Base-by-base conservation (phyloP, 2,797 vertebrate genomes). In the Gila robusta region DNA sequence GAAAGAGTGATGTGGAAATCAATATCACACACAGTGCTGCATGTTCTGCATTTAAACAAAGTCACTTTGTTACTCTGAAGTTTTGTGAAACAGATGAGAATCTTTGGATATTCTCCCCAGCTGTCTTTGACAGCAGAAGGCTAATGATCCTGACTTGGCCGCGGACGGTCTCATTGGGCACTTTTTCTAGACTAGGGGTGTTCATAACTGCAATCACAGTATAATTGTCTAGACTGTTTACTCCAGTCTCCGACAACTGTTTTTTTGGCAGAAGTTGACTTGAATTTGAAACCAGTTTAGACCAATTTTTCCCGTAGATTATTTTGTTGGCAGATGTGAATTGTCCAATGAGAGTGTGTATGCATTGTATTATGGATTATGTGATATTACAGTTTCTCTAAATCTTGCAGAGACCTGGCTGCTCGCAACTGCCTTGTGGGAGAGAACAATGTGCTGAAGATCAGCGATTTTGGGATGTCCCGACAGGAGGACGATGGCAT, bases 381-480 rank as follows among this genome's bases (percentile, higher is more conserved):
- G 23, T 44, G 26, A 44, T 73, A 39, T 49, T 52, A 69, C 41
- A 37, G 41, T 82, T 62, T 21, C 28, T 86, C 32, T 21, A 32
- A 71, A 92, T 67, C 87, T 82, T 89, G 79, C 93, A 99, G 98
- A 94, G 98, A 99, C 92, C 96, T 99, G 90, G 98, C 98, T 78
- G 98, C 98, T 32, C 96, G 98, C 87, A 99, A 99, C 94, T 99
- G 98, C 91, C 95, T 99, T 88, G 98, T 99, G 16, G 96, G 96
- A 26, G 98, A 98, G 86, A 96, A 94, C 91, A 97, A 96, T 73
- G 87, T 97, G 81, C 91, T 99, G 92, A 99, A 99, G 96, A 99
- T 99, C 94, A 99, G 98, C 0, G 98, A 99, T 85, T 99, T 99
- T 91, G 98, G 98, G 89, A 99, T 99, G 98, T 98, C 98, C 87